Base-by-base conservation (phyloP, 1,140 invertebrate genomes). In the Odontomachus brunneus region DNA sequence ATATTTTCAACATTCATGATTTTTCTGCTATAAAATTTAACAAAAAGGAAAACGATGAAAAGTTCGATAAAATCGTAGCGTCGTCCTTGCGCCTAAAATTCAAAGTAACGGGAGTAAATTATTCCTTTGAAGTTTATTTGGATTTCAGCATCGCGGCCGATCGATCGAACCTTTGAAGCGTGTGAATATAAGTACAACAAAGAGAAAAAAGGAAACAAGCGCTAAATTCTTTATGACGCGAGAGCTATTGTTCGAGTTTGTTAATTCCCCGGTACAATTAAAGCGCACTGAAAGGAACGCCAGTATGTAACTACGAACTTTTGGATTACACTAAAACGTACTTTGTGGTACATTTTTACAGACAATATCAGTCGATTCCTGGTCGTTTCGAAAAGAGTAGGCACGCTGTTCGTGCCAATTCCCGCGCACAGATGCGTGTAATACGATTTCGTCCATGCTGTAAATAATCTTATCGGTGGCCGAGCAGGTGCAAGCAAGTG, bases 381-480 rank as follows among this genome's bases (percentile, higher is more conserved):
- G 75, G 57, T 67, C 66, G 66, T 55, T 76, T 88, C 55, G 51
- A 80, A 80, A 80, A 53, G 65, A 84, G 44, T 44, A n/a, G 65
- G 48, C 5, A 75, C n/a, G n/a, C 4, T 72, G 75, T 72, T 48
- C 29, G 49, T 66, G 53, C 66, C 86, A 88, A 82, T 88, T 76
- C 78, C 76, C 76, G 76, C 15, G 86, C 86, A 82, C 86, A 76
- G 83, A 87, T 81, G 86, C 87, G 87, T 82, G 83, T 88, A 88
- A 88, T 73, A 82, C 86, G 86, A 88, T 88, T 88, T 76, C 59
- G 75, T 55, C 71, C 72, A 51, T 57, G 67, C 59, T 88, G 83
- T 88, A 89, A 89, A 89, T 89, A 86, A 89, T 89, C 84, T 89
- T 84, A 89, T 86, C 87, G 73, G 48, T 22, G 22, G 57, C 49